A percentile compares a stretch with the other conserved stretches of the same genome.
Evolutionary conservation across 2,888 invertebrate genomes (phyloP).

Genomic region (Chydorus sphaericus): DNA sequence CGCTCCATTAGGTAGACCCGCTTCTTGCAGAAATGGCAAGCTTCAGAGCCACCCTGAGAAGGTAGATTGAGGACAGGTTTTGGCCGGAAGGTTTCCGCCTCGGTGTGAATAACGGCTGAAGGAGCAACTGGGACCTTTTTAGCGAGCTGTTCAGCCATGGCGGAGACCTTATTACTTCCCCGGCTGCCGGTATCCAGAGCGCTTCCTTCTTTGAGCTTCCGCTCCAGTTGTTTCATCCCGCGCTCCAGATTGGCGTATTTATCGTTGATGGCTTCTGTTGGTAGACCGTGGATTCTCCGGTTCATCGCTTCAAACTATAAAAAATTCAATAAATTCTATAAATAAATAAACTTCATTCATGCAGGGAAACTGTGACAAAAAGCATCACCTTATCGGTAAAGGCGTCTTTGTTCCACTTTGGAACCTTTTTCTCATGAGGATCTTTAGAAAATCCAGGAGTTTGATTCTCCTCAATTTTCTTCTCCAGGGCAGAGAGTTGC

Average conservation of each 20-base stretch:
- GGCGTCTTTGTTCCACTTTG: constrained; percentile 81
- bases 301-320: constrained; percentile 50
- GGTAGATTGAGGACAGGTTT: constrained; percentile 29
- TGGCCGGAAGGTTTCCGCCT: neutral
- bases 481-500: constrained; percentile 80
- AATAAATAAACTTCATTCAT: neutral
- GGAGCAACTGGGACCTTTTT: constrained; percentile 18
- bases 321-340: constrained; percentile 16
- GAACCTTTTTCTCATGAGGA: constrained; percentile 42
- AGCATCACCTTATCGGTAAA: constrained; percentile 31
- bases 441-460: constrained; percentile 21
- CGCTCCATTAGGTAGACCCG: constrained; percentile 89
- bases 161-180: constrained; percentile 63
- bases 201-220: constrained; percentile 61
- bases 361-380: neutral
- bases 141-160: constrained; percentile 65
- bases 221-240: constrained; percentile 51
- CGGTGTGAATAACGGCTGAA: neutral
- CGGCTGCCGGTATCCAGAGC: constrained; percentile 44
- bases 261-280: constrained; percentile 41
- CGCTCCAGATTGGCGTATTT: constrained; percentile 58
- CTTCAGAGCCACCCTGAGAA: constrained; percentile 51
- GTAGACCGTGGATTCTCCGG: constrained; percentile 35
- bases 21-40: constrained; percentile 76
- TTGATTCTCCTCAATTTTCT: constrained; percentile 66